A percentile compares a stretch with the other conserved stretches of the same genome.
These are phyloP conservation scores for Pangasius mekongensis DNA, from an alignment of 2,797 vertebrate genomes.

Conservation along the genomic window DNA sequence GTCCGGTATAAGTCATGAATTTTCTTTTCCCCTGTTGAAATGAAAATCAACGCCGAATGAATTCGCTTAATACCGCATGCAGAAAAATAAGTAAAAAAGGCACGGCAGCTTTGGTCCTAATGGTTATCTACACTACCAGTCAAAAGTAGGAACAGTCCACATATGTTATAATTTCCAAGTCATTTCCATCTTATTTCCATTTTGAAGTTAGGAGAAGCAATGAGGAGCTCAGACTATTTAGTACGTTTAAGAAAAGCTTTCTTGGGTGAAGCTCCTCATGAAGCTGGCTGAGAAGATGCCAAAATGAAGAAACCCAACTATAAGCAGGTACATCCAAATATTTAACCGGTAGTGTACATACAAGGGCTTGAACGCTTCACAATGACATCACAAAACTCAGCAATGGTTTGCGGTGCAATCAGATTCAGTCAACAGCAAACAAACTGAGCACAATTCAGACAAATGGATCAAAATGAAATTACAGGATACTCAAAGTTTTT, in stretches of 20 bases:
- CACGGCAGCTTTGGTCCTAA: slow-evolving; percentile 97
- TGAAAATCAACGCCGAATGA: background rate
- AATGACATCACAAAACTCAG: slow-evolving; percentile 13
- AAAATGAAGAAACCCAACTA: background rate
- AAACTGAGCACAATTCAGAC: background rate
- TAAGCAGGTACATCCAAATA: background rate
- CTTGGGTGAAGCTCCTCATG: background rate
- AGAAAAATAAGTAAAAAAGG: slow-evolving; percentile 89
- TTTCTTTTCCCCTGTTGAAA: too few relatives aligned
- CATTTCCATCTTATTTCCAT: slow-evolving; percentile 38
- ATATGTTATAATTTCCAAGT: slow-evolving; percentile 37
- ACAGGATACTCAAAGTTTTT: background rate
- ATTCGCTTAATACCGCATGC: slow-evolving; percentile 1
- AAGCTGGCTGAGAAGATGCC: background rate
- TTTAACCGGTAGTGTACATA: background rate
- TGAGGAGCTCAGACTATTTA: background rate
- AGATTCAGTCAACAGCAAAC: background rate
- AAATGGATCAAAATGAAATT: background rate
- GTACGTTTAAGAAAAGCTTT: background rate
- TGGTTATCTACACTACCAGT: slow-evolving; percentile 77
- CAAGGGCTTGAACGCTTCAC: background rate
- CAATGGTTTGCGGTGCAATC: slow-evolving; percentile 8
- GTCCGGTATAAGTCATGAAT: background rate
- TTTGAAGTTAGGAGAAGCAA: background rate
- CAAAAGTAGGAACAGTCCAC: background rate